These are phyloP conservation scores for Pedionomus torquatus DNA, from an alignment of 2,113 vertebrate genomes.

Conservation along the genomic window DNA sequence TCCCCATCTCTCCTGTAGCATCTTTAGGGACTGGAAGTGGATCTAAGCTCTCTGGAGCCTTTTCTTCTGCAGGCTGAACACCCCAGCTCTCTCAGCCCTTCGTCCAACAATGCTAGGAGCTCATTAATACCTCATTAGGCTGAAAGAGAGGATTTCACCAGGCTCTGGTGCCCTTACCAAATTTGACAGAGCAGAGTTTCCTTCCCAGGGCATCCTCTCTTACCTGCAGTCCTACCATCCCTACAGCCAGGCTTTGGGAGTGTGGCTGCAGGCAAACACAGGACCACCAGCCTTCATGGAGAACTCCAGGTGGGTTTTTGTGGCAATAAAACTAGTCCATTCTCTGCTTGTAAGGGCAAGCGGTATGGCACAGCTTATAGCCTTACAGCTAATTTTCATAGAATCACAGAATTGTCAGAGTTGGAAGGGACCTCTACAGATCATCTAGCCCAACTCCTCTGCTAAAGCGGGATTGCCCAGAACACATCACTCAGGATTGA, in stretches of 20 bases:
- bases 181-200: background rate
- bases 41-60: too few species aligned
- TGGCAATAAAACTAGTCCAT: background rate
- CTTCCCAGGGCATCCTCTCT: background rate
- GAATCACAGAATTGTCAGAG: too few species aligned
- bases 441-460: too few species aligned
- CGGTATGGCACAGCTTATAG: background rate
- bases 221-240: background rate
- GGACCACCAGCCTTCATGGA: rapidly evolving
- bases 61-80: too few species aligned
- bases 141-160: background rate
- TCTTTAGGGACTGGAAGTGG: too few species aligned
- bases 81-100: background rate
- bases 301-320: background rate
- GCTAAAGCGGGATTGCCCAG: too few species aligned
- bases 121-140: background rate
- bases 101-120: background rate
- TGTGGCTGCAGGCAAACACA: rapidly evolving
- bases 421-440: too few species aligned
- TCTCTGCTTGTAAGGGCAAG: background rate
- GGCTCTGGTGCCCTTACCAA: background rate
- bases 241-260: background rate
- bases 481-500: too few species aligned
- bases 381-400: background rate
- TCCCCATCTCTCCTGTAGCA: too few species aligned